Evolutionary conservation across 2,797 vertebrate species (phyloP).

Genomic region (Labeo calbasu): DNA sequence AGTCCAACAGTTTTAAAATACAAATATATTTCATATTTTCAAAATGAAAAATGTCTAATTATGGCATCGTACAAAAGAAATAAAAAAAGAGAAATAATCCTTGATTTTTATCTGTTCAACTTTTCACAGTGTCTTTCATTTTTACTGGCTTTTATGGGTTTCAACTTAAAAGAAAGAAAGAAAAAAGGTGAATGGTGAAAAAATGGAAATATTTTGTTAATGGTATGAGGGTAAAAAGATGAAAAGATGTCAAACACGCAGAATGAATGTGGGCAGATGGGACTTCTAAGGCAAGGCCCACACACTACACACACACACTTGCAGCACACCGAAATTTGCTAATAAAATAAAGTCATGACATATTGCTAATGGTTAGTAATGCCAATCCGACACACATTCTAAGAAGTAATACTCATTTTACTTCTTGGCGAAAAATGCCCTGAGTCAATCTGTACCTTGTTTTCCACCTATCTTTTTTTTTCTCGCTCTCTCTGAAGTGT

Average conservation of each 20-base stretch:
- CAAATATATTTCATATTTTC: too few relatives aligned
- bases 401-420: slow-evolving; percentile 38
- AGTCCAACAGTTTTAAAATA: neutral
- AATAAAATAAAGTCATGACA: slow-evolving; percentile 32
- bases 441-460: slow-evolving; percentile 29
- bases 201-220: neutral
- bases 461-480: slow-evolving; percentile 28
- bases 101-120: neutral
- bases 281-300: slow-evolving; percentile 16
- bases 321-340: neutral
- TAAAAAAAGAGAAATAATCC: neutral
- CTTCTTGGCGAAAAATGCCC: slow-evolving; percentile 28
- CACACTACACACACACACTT: slow-evolving; percentile 6
- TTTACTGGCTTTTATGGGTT: neutral
- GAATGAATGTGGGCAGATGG: slow-evolving; percentile 8
- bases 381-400: slow-evolving; percentile 31
- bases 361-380: slow-evolving; percentile 62
- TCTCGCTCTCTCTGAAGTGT: neutral
- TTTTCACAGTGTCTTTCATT: neutral
- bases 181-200: neutral
- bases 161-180: neutral
- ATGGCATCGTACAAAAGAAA: neutral
- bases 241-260: slow-evolving; percentile 1
- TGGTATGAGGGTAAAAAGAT: slow-evolving; percentile 2
- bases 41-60: too few relatives aligned